Evolutionary conservation across 2,888 invertebrate genomes (phyloP), one percentile per base, ranked within the genome.

Genomic region (Glyphotaelius pellucidus): DNA sequence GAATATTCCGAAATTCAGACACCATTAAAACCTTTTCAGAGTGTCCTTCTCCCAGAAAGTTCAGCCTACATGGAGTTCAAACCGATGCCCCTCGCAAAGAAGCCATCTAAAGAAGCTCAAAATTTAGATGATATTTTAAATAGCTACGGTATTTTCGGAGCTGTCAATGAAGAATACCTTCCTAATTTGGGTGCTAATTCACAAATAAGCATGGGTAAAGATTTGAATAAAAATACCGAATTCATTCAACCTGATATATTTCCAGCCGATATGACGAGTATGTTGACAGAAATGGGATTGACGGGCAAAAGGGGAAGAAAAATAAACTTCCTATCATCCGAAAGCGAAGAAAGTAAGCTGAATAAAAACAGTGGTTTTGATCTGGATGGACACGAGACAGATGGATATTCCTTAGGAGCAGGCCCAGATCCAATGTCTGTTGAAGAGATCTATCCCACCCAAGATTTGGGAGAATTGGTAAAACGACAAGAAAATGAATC

Each of bases 401-500:
- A 90, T 90, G 32, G 67, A 32, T 52, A 79, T 32, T 94, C 94
- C 91, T 92, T 95, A 15, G 95, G 95, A 31, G 30, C 80, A 3
- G 94, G 94, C 30, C 95, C 95, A 3, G 95, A 96, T 94, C 95
- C 96, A 1, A 93, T 95, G 3, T 94, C 92, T 15, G 38, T 94
- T 90, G 94, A 94, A 80, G 95, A 95, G 81, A 93, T 94, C 79
- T 94, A 94, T 35, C 35, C 95, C 92, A 94, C 91, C 19, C 42
- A 79, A 52, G 47, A 94, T 83, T 96, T 95, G 96, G 96, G 95
- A 94, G 96, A 95, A 94, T 95, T 95, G 85, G 96, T 96, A 94
- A 94, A 97, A 30, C 96, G 96, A 93, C 94, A 96, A 94, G 52
- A 92, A 84, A 79, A 38, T 32, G 88, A 88, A 38, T 12, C 91